Percentiles rank a stretch among this genome's conserved stretches.
Evolutionary conservation across 2,113 vertebrate species (phyloP).

Genomic region (Psilopogon haemacephalus): DNA sequence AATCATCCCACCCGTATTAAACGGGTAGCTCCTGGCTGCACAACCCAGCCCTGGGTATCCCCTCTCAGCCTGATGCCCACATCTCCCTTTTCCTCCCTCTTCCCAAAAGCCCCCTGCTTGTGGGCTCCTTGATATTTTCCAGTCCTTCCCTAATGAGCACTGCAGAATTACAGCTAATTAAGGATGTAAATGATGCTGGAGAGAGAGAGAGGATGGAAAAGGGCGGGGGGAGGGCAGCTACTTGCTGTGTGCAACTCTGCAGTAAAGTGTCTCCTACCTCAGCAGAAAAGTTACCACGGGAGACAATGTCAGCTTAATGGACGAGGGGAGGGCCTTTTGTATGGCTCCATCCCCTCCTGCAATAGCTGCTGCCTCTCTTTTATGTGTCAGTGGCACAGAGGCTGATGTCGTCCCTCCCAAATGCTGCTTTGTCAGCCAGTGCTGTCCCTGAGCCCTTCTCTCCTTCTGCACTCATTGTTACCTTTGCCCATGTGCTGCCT

Average conservation of each 20-base stretch:
- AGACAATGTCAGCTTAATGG: constrained; percentile 87
- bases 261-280: constrained; percentile 89
- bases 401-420: constrained; percentile 27
- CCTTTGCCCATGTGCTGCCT: rapidly evolving
- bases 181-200: constrained; percentile 87
- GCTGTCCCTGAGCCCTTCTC: background rate
- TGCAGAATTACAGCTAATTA: constrained; percentile 90
- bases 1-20: background rate
- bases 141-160: constrained; percentile 81
- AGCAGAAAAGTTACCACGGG: constrained; percentile 86
- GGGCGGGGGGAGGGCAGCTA: constrained; percentile 32
- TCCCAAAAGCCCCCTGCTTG: constrained; percentile 49
- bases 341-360: background rate
- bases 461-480: rapidly evolving
- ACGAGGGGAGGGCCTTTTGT: background rate
- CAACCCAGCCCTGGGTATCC: background rate
- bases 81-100: background rate
- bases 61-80: background rate
- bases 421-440: constrained; percentile 4
- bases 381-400: constrained; percentile 3
- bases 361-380: background rate
- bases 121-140: constrained; percentile 75
- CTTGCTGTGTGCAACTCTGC: constrained; percentile 85
- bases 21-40: background rate
- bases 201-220: constrained; percentile 50